Conservation (phyloP, 2,888 invertebrate species). For the Pyrrhosoma nymphula region DNA sequence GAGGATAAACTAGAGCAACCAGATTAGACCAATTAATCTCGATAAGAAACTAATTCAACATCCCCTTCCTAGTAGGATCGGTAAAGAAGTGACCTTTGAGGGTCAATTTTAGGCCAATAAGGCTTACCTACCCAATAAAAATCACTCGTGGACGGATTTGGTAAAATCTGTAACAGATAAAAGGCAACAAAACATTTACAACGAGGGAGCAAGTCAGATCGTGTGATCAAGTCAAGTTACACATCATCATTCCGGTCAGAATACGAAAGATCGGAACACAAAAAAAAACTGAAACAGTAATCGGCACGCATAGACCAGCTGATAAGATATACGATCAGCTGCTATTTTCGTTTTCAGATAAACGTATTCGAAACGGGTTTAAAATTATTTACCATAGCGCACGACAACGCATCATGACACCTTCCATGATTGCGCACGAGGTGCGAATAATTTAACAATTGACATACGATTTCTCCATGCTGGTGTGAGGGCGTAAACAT, state of each 20-base stretch:
- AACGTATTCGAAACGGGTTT: background rate
- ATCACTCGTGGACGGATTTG: background rate
- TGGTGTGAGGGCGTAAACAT: no score
- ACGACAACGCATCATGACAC: background rate
- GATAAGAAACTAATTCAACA: background rate
- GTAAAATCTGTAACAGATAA: background rate
- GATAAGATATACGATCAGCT: background rate
- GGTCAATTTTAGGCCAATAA: background rate
- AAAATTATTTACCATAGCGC: background rate
- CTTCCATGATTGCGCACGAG: constrained; percentile 48
- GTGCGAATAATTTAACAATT: background rate
- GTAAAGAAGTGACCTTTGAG: no score
- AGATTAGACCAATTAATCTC: background rate
- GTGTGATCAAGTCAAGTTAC: constrained; percentile 28
- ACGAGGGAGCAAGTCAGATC: background rate
- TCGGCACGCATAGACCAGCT: background rate
- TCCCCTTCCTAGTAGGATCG: no score
- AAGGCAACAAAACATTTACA: background rate
- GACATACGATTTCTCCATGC: background rate
- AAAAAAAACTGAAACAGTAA: background rate
- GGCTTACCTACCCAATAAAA: background rate
- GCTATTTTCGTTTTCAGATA: background rate
- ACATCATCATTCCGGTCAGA: constrained; percentile 46
- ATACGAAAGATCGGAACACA: background rate
- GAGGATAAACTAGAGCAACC: background rate